phyloP scores from a whole-genome alignment of 2,113 vertebrate species.

The Myodes glareolus region DNA sequence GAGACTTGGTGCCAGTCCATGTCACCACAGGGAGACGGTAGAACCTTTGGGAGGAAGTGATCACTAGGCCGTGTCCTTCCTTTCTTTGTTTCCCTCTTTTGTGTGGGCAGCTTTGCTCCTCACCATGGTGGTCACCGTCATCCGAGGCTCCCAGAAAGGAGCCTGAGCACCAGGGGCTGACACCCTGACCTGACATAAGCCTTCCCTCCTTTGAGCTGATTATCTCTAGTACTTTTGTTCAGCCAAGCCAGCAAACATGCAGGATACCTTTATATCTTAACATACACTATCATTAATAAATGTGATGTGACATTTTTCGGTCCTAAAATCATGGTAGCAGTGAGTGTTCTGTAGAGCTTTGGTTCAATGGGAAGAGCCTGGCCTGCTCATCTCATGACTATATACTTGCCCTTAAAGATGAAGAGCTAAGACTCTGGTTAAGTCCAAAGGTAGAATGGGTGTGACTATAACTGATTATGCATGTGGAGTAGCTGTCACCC shows the following conservation, averaged over 20 bases:
- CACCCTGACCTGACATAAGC: neutral
- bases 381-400: neutral
- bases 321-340: slow-evolving; percentile 18
- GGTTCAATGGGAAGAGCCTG: neutral
- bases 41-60: neutral
- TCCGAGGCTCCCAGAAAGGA: too few species aligned
- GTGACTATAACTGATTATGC: neutral
- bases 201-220: neutral
- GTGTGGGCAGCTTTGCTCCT: neutral
- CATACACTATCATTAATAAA: neutral
- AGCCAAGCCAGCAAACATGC: neutral
- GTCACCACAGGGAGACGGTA: too few species aligned
- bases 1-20: neutral
- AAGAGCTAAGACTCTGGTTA: neutral
- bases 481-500: neutral
- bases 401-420: too few species aligned
- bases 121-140: neutral
- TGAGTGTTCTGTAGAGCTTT: neutral
- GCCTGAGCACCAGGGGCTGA: neutral
- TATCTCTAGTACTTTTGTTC: neutral
- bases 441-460: neutral
- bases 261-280: neutral
- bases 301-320: neutral
- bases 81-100: neutral
- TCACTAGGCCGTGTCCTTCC: too few species aligned